phyloP scores from a whole-genome alignment of 2,797 vertebrate genomes.

The Florisuga fusca region DNA sequence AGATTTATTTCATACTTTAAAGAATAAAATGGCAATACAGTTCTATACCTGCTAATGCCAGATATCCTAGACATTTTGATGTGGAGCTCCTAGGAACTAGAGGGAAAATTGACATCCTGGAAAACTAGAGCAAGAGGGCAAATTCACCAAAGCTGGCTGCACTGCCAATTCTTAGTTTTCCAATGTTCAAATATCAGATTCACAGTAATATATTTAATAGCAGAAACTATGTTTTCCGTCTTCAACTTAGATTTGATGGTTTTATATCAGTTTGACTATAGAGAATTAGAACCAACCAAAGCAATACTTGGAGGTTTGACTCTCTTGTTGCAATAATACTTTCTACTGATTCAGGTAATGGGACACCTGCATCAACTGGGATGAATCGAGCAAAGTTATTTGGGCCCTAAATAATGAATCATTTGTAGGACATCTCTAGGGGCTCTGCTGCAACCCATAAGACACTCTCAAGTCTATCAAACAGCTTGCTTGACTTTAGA shows the following conservation, averaged over 20 bases:
- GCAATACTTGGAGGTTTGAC: not conserved
- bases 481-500: not conserved
- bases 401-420: not conserved
- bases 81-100: not conserved
- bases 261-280: not conserved
- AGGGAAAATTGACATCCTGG: not conserved
- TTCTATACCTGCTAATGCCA: not conserved
- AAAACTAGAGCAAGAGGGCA: not conserved
- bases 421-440: not conserved
- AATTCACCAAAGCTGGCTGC: not conserved
- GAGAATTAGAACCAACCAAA: not conserved
- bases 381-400: not conserved
- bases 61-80: not conserved
- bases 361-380: not conserved
- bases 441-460: not conserved
- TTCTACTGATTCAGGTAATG: not conserved
- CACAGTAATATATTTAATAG: not conserved
- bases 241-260: not conserved
- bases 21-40: not conserved
- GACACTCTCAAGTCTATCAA: not conserved
- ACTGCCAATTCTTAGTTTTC: not conserved
- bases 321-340: not conserved
- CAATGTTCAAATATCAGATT: not conserved
- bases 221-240: not conserved
- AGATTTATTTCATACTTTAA: not conserved